These are phyloP conservation scores for Melospiza georgiana DNA, from an alignment of 2,113 vertebrate species.

Conservation along the genomic window DNA sequence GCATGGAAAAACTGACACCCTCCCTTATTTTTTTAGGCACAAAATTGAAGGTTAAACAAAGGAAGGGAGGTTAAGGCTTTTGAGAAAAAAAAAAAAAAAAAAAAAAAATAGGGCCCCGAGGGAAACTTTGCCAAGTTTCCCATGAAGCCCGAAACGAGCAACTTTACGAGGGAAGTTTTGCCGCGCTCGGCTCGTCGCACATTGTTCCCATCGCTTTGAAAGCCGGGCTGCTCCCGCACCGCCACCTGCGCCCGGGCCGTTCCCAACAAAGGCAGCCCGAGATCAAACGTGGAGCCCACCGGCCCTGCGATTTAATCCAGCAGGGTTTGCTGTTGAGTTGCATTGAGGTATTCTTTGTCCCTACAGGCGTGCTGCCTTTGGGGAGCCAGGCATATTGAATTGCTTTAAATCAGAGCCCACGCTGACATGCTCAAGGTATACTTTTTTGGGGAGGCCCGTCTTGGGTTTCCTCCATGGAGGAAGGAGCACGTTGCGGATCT, in stretches of 20 bases:
- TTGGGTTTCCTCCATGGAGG: neutral
- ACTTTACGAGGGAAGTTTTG: conserved; percentile 33
- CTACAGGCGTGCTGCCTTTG: conserved; percentile 5
- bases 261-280: neutral
- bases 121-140: conserved; percentile 52
- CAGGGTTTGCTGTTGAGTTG: conserved; percentile 62
- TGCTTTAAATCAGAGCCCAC: conserved; percentile 8
- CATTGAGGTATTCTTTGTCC: conserved; percentile 46
- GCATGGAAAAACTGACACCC: conserved; percentile 18
- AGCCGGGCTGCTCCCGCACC: neutral
- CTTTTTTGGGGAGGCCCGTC: neutral
- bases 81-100: neutral
- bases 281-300: conserved; percentile 42
- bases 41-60: conserved; percentile 47
- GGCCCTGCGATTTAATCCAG: conserved; percentile 9
- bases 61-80: conserved; percentile 14
- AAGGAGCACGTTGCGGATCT: neutral
- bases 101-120: neutral
- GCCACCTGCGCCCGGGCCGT: neutral
- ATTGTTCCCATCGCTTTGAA: neutral
- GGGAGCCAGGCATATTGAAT: conserved; percentile 24
- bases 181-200: neutral
- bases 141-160: neutral
- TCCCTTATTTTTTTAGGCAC: neutral
- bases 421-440: neutral